phyloP scores from a whole-genome alignment of 2,113 vertebrate species.

The Rana temporaria region DNA sequence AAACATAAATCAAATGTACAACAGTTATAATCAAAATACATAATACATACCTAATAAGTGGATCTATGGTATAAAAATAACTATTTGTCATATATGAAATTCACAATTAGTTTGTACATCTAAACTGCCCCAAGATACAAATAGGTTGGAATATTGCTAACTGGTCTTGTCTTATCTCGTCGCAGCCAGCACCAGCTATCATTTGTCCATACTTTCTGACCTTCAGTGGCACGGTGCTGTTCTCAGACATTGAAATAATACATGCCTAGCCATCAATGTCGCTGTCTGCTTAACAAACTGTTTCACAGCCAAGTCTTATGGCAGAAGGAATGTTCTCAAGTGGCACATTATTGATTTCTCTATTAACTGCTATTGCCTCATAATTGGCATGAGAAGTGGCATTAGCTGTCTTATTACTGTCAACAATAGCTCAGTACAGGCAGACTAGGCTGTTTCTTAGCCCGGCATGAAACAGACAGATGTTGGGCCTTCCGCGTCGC shows the following conservation, averaged over 20 bases:
- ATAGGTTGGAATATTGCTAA: background rate
- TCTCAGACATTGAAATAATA: background rate
- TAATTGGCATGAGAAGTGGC: slow-evolving; percentile 40
- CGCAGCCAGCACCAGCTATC: background rate
- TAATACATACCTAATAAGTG: no score
- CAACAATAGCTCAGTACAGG: slow-evolving; percentile 25
- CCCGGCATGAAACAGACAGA: slow-evolving; percentile 12
- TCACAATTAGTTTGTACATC: background rate
- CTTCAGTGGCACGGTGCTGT: background rate
- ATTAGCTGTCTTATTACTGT: slow-evolving; percentile 26
- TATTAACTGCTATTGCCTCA: slow-evolving; percentile 49
- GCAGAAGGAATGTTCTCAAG: slow-evolving; percentile 42
- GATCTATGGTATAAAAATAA: no score
- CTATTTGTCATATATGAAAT: background rate
- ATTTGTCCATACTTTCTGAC: background rate
- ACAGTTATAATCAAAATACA: no score
- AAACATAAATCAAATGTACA: no score
- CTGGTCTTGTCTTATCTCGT: background rate
- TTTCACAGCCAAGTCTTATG: slow-evolving; percentile 46
- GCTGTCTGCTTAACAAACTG: slow-evolving; percentile 49
- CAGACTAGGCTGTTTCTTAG: slow-evolving; percentile 18
- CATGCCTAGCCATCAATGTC: background rate
- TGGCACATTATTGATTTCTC: slow-evolving; percentile 47
- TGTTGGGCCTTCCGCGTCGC: background rate
- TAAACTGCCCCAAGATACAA: background rate